Evolutionary conservation across 2,797 vertebrate species (phyloP).

Genomic region (Crax fasciolata): DNA sequence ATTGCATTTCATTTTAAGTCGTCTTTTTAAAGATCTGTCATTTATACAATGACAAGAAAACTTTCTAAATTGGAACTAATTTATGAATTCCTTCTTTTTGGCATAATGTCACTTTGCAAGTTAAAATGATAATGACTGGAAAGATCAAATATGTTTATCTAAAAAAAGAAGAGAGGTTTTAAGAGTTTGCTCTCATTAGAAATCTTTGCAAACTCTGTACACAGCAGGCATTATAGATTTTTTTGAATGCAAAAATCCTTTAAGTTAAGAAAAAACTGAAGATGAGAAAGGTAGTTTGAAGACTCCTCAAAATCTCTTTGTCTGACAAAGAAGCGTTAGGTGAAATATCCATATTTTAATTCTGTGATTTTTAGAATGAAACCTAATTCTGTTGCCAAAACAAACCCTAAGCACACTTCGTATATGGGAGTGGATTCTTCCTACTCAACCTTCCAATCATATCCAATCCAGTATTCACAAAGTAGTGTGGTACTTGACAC

Average conservation of each 20-base stretch:
- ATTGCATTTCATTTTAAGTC: constrained; percentile 84
- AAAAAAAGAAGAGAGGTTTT: constrained; percentile 55
- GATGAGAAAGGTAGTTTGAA: not conserved
- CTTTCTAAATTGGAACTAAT: constrained; percentile 85
- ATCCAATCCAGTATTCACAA: not conserved
- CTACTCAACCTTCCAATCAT: not conserved
- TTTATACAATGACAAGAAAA: constrained; percentile 86
- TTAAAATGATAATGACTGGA: constrained; percentile 82
- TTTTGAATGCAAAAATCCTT: constrained; percentile 14
- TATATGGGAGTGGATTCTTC: not conserved
- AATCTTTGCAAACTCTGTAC: constrained; percentile 58
- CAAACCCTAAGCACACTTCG: not conserved
- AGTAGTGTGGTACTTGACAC: not conserved
- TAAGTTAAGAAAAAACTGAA: not conserved
- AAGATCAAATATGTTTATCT: constrained; percentile 73
- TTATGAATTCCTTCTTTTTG: constrained; percentile 84
- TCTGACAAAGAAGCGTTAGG: not conserved
- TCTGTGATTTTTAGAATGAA: not conserved
- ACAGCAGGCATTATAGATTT: constrained; percentile 51
- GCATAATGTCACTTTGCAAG: constrained; percentile 82
- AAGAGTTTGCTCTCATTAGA: constrained; percentile 67
- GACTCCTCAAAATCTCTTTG: not conserved
- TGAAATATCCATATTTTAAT: not conserved
- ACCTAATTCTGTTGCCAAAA: not conserved
- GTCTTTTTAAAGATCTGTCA: constrained; percentile 86